phyloP scores from a whole-genome alignment of 2,888 invertebrate species.

The Melieria omissa region DNA sequence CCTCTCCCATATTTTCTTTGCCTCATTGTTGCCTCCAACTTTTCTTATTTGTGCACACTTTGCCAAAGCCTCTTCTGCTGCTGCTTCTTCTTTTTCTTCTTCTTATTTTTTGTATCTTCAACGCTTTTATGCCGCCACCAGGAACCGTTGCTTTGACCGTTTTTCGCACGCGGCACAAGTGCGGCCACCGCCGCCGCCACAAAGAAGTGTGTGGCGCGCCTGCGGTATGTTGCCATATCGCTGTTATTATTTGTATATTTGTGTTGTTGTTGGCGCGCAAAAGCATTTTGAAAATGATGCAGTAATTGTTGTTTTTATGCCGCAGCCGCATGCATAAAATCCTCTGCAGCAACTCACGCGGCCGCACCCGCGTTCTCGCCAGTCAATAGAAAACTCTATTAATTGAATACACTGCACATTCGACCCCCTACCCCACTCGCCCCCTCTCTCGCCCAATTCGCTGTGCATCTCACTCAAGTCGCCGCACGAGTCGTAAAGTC shows the following conservation, averaged over 20 bases:
- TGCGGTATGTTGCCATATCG: neutral
- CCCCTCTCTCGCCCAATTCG: too few relatives aligned
- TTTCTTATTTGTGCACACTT: neutral
- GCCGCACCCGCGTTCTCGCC: neutral
- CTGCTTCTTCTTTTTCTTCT: neutral
- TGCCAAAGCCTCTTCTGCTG: neutral
- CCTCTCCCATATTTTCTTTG: conserved; percentile 25
- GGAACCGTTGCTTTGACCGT: conserved; percentile 38
- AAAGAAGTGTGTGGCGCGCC: neutral
- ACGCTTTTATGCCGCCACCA: conserved; percentile 21
- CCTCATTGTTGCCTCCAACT: conserved; percentile 8
- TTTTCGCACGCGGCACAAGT: conserved; percentile 15
- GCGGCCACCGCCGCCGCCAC: neutral
- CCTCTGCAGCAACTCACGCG: neutral
- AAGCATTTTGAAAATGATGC: conserved; percentile 3
- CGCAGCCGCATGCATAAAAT: conserved; percentile 3
- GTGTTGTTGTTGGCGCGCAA: too few relatives aligned
- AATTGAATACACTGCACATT: neutral
- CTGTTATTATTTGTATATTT: too few relatives aligned
- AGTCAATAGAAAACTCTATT: conserved; percentile 24
- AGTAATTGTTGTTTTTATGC: conserved; percentile 29
- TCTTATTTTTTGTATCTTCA: too few relatives aligned
- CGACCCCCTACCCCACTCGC: too few relatives aligned
- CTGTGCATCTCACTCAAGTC: too few relatives aligned
- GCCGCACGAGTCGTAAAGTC: conserved; percentile 26